Percentiles rank a stretch among this genome's conserved stretches.
Conservation (phyloP, 2,888 invertebrate species). For the Anodontia alba region DNA sequence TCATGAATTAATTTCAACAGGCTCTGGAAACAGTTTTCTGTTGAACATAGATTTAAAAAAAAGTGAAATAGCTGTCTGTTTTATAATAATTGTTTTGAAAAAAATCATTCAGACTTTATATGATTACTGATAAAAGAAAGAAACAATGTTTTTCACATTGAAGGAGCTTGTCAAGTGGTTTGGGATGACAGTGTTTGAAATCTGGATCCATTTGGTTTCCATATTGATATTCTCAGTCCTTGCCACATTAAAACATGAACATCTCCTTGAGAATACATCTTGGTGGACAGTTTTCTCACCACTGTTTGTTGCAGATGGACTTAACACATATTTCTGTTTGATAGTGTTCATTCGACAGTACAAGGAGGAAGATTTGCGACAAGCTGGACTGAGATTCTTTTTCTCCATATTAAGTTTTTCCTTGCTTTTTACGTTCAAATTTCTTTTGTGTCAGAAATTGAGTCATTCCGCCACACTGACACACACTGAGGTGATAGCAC, state of each 20-base stretch:
- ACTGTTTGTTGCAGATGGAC: conserved; percentile 95
- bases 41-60: too few relatives aligned
- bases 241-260: conserved; percentile 91
- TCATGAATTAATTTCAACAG: too few relatives aligned
- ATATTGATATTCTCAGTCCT: conserved; percentile 93
- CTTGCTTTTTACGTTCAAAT: conserved; percentile 95
- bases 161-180: conserved; percentile 97
- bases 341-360: conserved; percentile 97
- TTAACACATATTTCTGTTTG: conserved; percentile 97
- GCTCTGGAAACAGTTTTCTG: too few relatives aligned
- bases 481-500: conserved; percentile 96
- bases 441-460: conserved; percentile 94
- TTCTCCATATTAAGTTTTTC: conserved; percentile 94
- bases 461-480: conserved; percentile 91
- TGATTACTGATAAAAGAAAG: too few relatives aligned
- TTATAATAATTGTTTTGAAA: too few relatives aligned
- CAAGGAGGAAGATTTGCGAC: conserved; percentile 88
- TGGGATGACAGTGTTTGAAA: conserved; percentile 97
- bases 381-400: conserved; percentile 91
- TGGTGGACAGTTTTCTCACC: conserved; percentile 97
- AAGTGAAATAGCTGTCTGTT: too few relatives aligned
- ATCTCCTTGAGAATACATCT: conserved; percentile 87
- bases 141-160: conserved; percentile 92
- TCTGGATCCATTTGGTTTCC: conserved; percentile 94
- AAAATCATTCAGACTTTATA: too few relatives aligned